A percentile compares a stretch with the other conserved stretches of the same genome.
Conservation (phyloP, 2,888 invertebrate genomes). For the Oxyscelio sp. region DNA sequence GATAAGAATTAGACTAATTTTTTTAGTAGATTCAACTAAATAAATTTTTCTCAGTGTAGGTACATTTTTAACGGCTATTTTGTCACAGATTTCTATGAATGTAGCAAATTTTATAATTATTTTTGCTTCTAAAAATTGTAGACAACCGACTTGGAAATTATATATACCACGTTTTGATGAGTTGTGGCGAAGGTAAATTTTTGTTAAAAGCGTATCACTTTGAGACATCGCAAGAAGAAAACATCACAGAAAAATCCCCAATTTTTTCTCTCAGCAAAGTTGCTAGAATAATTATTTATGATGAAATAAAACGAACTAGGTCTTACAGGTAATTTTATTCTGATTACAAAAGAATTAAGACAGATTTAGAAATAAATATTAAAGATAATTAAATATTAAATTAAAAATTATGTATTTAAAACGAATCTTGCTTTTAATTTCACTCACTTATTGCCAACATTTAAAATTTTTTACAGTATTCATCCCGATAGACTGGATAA, state of each 20-base stretch:
- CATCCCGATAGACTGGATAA: not conserved
- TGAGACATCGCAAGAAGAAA: not conserved
- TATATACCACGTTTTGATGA: conserved; percentile 9
- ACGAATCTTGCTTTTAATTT: too few relatives aligned
- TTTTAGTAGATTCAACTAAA: too few relatives aligned
- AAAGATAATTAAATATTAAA: not conserved
- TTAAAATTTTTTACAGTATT: conserved; percentile 5
- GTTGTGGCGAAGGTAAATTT: not conserved
- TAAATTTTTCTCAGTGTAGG: too few relatives aligned
- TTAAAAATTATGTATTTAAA: not conserved
- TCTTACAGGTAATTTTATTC: conserved; percentile 31
- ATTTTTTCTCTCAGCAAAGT: conserved; percentile 7
- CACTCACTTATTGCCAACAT: not conserved
- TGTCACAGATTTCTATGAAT: too few relatives aligned
- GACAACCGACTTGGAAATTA: not conserved
- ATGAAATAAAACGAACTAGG: conserved; percentile 2
- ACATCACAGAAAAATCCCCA: not conserved
- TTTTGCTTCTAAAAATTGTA: too few relatives aligned
- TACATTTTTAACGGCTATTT: too few relatives aligned
- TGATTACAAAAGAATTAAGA: too few relatives aligned
- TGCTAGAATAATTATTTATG: conserved; percentile 3
- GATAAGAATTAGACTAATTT: too few relatives aligned
- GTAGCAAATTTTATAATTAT: too few relatives aligned
- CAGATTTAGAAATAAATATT: too few relatives aligned
- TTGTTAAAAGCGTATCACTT: not conserved